Evolutionary conservation across 1,140 invertebrate species (phyloP).

Genomic region (Drosophila sulfurigaster): DNA sequence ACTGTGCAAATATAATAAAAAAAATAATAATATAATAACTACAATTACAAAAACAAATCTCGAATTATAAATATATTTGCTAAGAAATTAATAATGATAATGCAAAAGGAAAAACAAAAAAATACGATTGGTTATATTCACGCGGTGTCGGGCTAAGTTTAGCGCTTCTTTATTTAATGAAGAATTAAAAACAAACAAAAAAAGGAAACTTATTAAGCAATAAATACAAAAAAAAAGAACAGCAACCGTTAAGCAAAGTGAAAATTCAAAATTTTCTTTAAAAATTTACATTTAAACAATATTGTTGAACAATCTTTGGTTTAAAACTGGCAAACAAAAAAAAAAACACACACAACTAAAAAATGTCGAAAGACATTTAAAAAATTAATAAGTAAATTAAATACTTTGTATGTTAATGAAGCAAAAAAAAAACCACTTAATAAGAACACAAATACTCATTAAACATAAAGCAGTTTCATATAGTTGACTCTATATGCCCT

Average conservation of each 20-base stretch:
- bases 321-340: conserved; percentile 56
- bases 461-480: conserved; percentile 55
- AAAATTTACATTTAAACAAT: conserved; percentile 45
- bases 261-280: conserved; percentile 76
- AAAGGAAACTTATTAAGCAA: conserved; percentile 42
- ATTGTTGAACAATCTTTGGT: conserved; percentile 77
- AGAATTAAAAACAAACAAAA: conserved; percentile 50
- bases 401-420: conserved; percentile 40
- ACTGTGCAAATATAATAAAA: conserved; percentile 62
- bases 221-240: conserved; percentile 34
- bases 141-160: conserved; percentile 76
- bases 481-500: conserved; percentile 51
- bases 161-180: conserved; percentile 77
- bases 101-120: conserved; percentile 47
- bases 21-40: conserved; percentile 29
- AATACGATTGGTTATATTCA: conserved; percentile 68
- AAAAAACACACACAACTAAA: conserved; percentile 5
- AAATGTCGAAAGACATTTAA: conserved; percentile 42
- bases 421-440: conserved; percentile 35
- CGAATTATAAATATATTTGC: conserved; percentile 68
- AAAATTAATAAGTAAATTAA: conserved; percentile 44
- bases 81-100: conserved; percentile 29
- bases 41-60: conserved; percentile 57
- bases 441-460: conserved; percentile 70
- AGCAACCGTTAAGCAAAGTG: conserved; percentile 40